phyloP scores from a whole-genome alignment of 2,113 vertebrate species.

The Suncus etruscus region DNA sequence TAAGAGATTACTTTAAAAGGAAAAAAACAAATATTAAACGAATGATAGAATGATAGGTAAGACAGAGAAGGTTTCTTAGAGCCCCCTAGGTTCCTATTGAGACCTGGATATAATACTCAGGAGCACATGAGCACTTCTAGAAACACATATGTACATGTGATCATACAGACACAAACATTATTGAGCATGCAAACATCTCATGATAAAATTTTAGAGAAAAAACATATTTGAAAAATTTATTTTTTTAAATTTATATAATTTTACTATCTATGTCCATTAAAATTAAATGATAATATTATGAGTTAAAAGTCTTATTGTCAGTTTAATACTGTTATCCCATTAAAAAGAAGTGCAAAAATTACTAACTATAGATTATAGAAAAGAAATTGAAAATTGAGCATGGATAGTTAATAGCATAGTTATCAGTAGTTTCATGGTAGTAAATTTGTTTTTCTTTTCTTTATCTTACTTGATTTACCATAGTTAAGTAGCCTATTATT shows the following conservation, averaged over 20 bases:
- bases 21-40: not conserved
- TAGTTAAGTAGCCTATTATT: too few relatives aligned
- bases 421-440: not conserved
- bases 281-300: conserved; percentile 18
- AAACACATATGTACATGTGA: too few relatives aligned
- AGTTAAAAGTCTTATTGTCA: not conserved
- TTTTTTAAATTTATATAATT: not conserved
- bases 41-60: not conserved
- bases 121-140: too few relatives aligned
- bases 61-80: not conserved
- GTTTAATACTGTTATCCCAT: not conserved
- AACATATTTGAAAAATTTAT: not conserved
- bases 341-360: not conserved
- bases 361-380: not conserved
- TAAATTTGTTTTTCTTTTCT: too few relatives aligned
- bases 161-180: too few relatives aligned
- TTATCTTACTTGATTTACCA: too few relatives aligned
- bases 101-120: too few relatives aligned
- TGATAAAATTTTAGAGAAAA: not conserved
- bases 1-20: not conserved
- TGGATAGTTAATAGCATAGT: not conserved
- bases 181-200: not conserved
- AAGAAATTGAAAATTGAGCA: not conserved
- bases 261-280: not conserved
- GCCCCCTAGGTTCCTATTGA: too few relatives aligned